A percentile compares a stretch with the other conserved stretches of the same genome.
Conservation (phyloP, 2,113 vertebrate species). For the Alethe diademata region DNA sequence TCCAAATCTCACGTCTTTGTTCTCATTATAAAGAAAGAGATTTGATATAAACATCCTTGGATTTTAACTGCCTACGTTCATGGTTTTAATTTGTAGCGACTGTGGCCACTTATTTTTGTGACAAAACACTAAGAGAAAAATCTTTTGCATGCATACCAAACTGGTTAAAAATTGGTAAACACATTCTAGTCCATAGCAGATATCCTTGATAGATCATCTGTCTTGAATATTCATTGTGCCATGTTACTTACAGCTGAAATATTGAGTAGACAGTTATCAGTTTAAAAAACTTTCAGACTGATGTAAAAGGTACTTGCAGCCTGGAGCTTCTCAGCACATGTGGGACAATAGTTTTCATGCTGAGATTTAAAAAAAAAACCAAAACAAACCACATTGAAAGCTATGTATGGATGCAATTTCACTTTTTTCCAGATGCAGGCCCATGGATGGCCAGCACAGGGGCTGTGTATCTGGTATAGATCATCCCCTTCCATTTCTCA, state of each 20-base stretch:
- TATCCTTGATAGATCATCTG: not conserved
- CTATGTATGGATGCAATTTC: not conserved
- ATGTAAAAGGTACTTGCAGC: not conserved
- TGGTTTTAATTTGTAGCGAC: not conserved
- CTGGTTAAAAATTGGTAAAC: not conserved
- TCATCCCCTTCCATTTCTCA: not conserved
- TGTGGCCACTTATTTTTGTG: not conserved
- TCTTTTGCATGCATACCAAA: not conserved
- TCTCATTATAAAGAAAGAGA: not conserved
- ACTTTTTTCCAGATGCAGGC: not conserved
- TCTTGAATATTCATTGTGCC: not conserved
- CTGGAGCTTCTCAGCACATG: not conserved
- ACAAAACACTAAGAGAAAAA: not conserved
- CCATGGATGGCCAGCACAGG: not conserved
- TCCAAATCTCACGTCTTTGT: not conserved
- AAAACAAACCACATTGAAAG: not conserved
- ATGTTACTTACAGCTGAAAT: not conserved
- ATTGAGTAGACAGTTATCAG: not conserved
- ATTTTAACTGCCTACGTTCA: not conserved
- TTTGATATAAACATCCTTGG: not conserved
- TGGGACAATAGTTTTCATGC: not conserved
- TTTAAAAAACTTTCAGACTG: not conserved
- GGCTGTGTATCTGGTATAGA: accelerated
- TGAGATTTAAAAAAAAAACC: not conserved
- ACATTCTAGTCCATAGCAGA: not conserved